A percentile compares a stretch with the other conserved stretches of the same genome.
Conservation (phyloP, 2,888 invertebrate genomes). For the Myopa testacea region DNA sequence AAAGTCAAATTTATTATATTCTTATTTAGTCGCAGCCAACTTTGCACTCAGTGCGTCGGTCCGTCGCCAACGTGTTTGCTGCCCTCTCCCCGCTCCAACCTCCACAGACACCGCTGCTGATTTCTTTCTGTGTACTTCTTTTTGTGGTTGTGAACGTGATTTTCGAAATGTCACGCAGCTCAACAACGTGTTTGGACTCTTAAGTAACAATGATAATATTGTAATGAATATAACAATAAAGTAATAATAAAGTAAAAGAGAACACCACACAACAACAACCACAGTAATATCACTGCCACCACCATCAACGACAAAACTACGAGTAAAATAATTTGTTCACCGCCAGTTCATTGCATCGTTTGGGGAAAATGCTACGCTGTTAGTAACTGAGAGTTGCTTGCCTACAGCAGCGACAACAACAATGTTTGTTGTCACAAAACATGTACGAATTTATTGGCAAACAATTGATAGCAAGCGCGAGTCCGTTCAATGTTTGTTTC, state of each 20-base stretch:
- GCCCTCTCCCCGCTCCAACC: not conserved
- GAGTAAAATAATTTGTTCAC: constrained; percentile 20
- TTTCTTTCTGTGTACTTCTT: not conserved
- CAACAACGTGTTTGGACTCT: constrained; percentile 39
- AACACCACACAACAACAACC: constrained; percentile 33
- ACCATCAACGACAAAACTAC: constrained; percentile 31
- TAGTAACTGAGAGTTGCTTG: not conserved
- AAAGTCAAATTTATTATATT: constrained; percentile 24
- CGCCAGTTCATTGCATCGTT: constrained; percentile 22
- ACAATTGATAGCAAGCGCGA: constrained; percentile 9
- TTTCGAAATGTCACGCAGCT: constrained; percentile 61
- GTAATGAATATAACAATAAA: constrained; percentile 40
- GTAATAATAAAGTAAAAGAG: constrained; percentile 7
- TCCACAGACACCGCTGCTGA: not conserved
- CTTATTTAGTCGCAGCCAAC: not conserved
- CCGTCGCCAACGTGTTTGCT: not conserved
- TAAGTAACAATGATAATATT: constrained; percentile 36
- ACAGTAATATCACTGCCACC: constrained; percentile 40
- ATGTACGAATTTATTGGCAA: constrained; percentile 9
- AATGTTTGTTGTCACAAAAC: constrained; percentile 1
- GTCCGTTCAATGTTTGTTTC: not conserved
- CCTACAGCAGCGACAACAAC: not conserved
- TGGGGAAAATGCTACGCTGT: not conserved
- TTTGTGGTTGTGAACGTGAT: constrained; percentile 59
- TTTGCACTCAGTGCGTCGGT: not conserved